Conservation (phyloP, 2,797 vertebrate species). For the Sylvilagus floridanus region DNA sequence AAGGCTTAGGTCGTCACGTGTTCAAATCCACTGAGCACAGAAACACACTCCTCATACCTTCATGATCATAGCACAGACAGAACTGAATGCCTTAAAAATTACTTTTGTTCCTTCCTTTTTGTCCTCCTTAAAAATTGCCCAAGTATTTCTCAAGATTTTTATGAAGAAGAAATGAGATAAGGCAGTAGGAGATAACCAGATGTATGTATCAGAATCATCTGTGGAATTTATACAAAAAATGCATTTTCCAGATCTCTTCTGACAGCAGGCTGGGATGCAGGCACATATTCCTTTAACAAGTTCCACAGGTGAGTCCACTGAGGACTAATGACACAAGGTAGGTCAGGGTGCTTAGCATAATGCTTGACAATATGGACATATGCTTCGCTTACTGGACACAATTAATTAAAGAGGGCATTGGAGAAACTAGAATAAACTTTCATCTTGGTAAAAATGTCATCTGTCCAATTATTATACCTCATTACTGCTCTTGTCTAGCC, state of each 20-base stretch:
- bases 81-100: not conserved
- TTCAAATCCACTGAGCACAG: slow-evolving; percentile 75
- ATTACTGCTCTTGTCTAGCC: slow-evolving; percentile 71
- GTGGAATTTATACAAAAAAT: not conserved
- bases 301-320: not conserved
- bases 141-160: slow-evolving; percentile 15
- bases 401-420: slow-evolving; percentile 63
- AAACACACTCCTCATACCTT: slow-evolving; percentile 85
- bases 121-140: not conserved
- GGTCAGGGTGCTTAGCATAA: not conserved
- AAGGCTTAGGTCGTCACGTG: slow-evolving; percentile 79
- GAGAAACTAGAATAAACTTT: slow-evolving; percentile 66
- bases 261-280: not conserved
- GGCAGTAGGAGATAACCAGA: not conserved
- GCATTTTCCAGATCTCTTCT: not conserved
- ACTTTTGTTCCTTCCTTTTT: not conserved
- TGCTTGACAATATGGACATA: not conserved
- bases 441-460: slow-evolving; percentile 78
- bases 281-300: not conserved
- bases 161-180: slow-evolving; percentile 12
- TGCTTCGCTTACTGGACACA: not conserved
- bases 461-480: slow-evolving; percentile 76
- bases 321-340: not conserved
- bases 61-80: slow-evolving; percentile 86
- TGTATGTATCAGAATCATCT: not conserved